Evolutionary conservation across 2,888 invertebrate genomes (phyloP), one percentile per base, ranked within the genome.

Genomic region (Deilephila porcellus): DNA sequence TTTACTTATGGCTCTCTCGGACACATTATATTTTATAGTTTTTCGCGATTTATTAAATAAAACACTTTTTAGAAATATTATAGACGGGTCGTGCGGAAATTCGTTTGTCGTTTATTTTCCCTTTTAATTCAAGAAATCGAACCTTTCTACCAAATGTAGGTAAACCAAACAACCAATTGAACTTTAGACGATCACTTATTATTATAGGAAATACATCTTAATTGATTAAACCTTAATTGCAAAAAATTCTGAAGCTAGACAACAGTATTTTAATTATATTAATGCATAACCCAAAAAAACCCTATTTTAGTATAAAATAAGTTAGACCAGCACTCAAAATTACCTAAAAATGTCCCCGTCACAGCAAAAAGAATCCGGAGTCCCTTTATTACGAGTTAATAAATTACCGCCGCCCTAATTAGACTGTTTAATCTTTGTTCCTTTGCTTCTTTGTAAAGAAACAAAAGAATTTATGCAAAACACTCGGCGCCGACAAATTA

Each of bases 391-490:
- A 90, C 86, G 87, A 87, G 83, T 83, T 89, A 90, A 93, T 94
- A 93, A 94, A 94, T 94, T 91, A 92, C 86, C 77, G 79, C 76
- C 84, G 80, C 87, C 90, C 86, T 82, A 94, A 94, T 94, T 94
- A 90, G 89, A 84, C 84, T 79, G 87, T 88, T 91, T 84, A 88
- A 87, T 85, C 87, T 88, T 88, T 88, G 89, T 85, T 82, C 79
- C 70, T 75, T 67, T 25, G 67, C 67, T 25, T 67, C 17, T 74
- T 78, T 78, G 74, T 72, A 75, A 83, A 79, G 83, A 83, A 88
- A 88, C 86, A 88, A 87, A 89, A 88, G 93, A 93, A 93, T 93
- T 93, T 93, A 94, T 93, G 93, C 92, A 90, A 93, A 93, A 91
- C 91, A 91, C 89, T 89, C 80, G 86, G 83, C 86, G 85, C 87